phyloP scores from a whole-genome alignment of 1,140 invertebrate genomes.

The Amphibalanus amphitrite region DNA sequence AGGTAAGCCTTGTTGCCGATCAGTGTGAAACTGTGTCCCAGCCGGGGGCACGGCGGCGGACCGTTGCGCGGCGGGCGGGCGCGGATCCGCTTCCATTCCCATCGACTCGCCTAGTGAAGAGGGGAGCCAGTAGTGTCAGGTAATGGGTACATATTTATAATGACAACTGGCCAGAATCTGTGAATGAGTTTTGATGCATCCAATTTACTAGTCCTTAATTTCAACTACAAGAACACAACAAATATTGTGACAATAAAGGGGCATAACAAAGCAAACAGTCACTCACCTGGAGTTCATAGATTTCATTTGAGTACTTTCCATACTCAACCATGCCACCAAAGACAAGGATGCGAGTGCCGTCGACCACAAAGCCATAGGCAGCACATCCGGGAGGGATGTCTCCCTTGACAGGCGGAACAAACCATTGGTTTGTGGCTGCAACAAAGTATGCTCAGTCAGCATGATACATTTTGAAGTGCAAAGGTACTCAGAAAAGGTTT shows the following conservation, averaged over 20 bases:
- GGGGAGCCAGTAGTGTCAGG: too few relatives aligned
- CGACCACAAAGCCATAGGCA: conserved; percentile 95
- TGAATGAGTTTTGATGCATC: too few relatives aligned
- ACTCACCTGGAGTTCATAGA: conserved; percentile 75
- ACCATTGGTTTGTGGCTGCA: conserved; percentile 92
- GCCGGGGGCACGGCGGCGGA: conserved; percentile 69
- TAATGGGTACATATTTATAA: too few relatives aligned
- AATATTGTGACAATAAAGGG: too few relatives aligned
- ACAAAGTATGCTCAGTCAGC: too few relatives aligned
- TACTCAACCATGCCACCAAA: conserved; percentile 99
- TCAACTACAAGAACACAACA: too few relatives aligned
- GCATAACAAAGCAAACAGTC: too few relatives aligned
- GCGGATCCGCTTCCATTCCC: conserved; percentile 95
- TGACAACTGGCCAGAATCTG: too few relatives aligned
- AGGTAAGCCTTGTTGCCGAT: conserved; percentile 85
- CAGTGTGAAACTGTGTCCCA: conserved; percentile 96
- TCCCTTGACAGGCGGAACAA: conserved; percentile 91
- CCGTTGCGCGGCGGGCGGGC: conserved; percentile 67
- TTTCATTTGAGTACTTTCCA: conserved; percentile 96
- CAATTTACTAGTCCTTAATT: too few relatives aligned
- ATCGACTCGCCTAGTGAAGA: conserved; percentile 72
- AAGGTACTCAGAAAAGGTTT: too few relatives aligned
- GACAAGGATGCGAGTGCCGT: conserved; percentile 84
- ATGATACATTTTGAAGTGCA: too few relatives aligned
- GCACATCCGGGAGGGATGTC: conserved; percentile 97